Conservation (phyloP, 2,888 invertebrate species). For the Idaea straminata region DNA sequence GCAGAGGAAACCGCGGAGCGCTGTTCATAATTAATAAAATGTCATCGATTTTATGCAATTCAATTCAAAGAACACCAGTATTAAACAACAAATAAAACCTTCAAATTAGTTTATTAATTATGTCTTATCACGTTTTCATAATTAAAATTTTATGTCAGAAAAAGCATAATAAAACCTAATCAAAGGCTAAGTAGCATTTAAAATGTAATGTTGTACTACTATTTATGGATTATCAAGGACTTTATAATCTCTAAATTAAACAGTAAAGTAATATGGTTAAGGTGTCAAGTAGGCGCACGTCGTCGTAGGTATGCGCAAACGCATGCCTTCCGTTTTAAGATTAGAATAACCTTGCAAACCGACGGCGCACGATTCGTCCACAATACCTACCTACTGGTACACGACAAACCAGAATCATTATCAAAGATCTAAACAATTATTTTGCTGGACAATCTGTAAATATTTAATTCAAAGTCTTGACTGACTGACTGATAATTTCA, state of each 20-base stretch:
- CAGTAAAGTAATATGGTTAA: background rate
- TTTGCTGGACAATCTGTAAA: background rate
- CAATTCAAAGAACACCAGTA: no score
- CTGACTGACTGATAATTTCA: no score
- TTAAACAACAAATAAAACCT: no score
- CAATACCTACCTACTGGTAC: slow-evolving; percentile 7
- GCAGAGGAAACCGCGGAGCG: no score
- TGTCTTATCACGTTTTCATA: no score
- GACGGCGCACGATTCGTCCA: slow-evolving; percentile 43
- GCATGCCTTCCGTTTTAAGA: slow-evolving; percentile 46
- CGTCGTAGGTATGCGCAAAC: slow-evolving; percentile 13
- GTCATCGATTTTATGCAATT: no score
- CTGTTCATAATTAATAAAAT: no score
- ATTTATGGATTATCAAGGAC: background rate
- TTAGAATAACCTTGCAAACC: slow-evolving; percentile 55
- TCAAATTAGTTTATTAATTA: no score
- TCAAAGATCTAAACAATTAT: background rate
- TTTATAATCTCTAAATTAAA: background rate
- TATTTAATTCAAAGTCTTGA: no score
- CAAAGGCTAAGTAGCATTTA: no score
- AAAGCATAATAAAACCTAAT: no score
- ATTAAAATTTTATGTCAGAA: no score
- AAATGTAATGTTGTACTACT: background rate
- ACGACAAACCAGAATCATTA: background rate
- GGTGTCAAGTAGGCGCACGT: background rate